phyloP scores from a whole-genome alignment of 2,888 invertebrate genomes.

The Dinocampus coccinellae region DNA sequence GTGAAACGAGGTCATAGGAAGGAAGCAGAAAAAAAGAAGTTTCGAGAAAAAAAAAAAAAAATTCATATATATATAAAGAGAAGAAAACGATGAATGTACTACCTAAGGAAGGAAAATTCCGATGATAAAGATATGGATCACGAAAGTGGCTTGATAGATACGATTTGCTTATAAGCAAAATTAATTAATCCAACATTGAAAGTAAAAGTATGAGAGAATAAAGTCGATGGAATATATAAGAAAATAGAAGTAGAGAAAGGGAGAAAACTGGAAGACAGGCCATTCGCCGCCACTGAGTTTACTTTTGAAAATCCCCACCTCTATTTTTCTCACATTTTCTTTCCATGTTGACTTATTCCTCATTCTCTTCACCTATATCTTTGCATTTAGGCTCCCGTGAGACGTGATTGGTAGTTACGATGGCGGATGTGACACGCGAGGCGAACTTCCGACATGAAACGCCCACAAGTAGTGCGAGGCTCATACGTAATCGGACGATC shows the following conservation, averaged over 20 bases:
- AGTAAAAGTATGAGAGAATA: not conserved
- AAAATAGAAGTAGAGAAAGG: not conserved
- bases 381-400: constrained; percentile 28
- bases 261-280: constrained; percentile 32
- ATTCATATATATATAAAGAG: not conserved
- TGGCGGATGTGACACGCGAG: constrained; percentile 53
- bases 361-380: constrained; percentile 13
- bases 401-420: constrained; percentile 52
- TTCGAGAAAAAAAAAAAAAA: constrained; percentile 2
- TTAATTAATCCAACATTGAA: constrained; percentile 47
- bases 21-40: constrained; percentile 14
- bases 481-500: constrained; percentile 34
- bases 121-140: constrained; percentile 29
- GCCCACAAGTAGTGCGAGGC: constrained; percentile 36
- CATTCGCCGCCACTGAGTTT: constrained; percentile 33
- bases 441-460: constrained; percentile 53
- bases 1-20: constrained; percentile 40
- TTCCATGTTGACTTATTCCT: not conserved
- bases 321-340: constrained; percentile 4
- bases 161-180: constrained; percentile 42
- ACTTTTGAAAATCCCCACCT: constrained; percentile 4
- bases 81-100: constrained; percentile 18
- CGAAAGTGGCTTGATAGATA: constrained; percentile 37
- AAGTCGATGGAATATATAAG: not conserved
- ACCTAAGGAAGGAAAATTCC: constrained; percentile 27